phyloP scores from a whole-genome alignment of 2,888 invertebrate genomes.

The Erebia epiphron region DNA sequence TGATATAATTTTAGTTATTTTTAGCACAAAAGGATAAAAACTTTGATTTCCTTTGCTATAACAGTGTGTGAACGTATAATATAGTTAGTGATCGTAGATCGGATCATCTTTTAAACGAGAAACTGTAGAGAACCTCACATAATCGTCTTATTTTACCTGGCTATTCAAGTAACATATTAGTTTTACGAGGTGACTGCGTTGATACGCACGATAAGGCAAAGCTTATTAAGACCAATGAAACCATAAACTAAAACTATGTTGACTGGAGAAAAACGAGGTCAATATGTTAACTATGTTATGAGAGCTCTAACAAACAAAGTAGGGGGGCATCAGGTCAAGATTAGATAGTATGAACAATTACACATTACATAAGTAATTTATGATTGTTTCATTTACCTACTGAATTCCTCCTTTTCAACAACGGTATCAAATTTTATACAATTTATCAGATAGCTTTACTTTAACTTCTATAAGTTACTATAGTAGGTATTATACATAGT shows the following conservation, averaged over 20 bases:
- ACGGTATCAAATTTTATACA: too few relatives aligned
- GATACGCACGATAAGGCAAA: conserved; percentile 29
- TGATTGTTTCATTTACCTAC: background rate
- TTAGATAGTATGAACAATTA: background rate
- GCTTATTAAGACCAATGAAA: conserved; percentile 25
- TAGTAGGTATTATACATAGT: too few relatives aligned
- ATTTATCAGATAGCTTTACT: too few relatives aligned
- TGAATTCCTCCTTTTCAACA: background rate
- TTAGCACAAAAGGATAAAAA: background rate
- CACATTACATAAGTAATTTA: background rate
- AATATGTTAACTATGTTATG: conserved; percentile 23
- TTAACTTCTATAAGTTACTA: too few relatives aligned
- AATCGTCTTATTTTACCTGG: background rate
- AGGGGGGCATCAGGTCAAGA: background rate
- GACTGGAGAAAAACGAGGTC: conserved; percentile 29
- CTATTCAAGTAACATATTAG: background rate
- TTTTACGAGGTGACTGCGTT: conserved; percentile 13
- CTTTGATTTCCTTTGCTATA: background rate
- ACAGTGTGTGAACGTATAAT: too few relatives aligned
- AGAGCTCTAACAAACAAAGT: too few relatives aligned
- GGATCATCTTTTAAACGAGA: background rate
- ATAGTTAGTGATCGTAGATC: too few relatives aligned
- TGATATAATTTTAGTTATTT: too few relatives aligned
- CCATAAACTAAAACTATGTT: conserved; percentile 29
- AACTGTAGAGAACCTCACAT: background rate